Base-by-base conservation (phyloP, 2,797 vertebrate genomes). In the Crocidura indochinensis region DNA sequence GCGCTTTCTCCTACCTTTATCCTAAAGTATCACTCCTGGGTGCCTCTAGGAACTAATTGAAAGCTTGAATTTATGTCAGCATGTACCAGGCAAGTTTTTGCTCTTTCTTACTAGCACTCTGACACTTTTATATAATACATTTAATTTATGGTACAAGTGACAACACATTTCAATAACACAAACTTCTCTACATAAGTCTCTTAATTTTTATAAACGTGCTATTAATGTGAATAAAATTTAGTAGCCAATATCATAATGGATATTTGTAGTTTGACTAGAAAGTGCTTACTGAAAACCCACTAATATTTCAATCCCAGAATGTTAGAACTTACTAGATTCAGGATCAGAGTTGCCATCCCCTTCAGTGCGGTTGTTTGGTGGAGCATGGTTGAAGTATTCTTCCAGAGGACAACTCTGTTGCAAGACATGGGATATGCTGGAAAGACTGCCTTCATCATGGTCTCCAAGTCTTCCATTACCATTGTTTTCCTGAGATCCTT, bases 341-440 rank as follows among this genome's bases (percentile, higher is more conserved):
- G 99, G 99, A 97, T 99, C 99, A 6, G 99, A 99, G 98, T 99
- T 99, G 81, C 99, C 99, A 1, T 99, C 99, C 90, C 99, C 99
- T 97, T 99, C 99, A 0, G 99, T 99, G 96, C 99, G 99, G 97
- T 98, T 99, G 98, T 98, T 99, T 51, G 99, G 98, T 1, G 99
- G 99, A 4, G 98, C 0, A 95, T 99, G 99, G 96, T 99, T 99
- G 11, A 99, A 99, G 98, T 99, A 99, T 87, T 99, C 98, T 67
- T 99, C 99, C 97, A 98, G 99, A 71, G 98, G 98, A 97, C 99
- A 99, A 97, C 98, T 99, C 22, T 99, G 98, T 88, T 99, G 98
- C 92, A 99, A 98, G n/a, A 98, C 97, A 92, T 99, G 99, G 22
- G 98, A 98, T 22, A 98, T 96, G 97, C 98, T 98, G 81, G 98